A percentile compares a stretch with the other conserved stretches of the same genome.
These are phyloP conservation scores for Crenichthys baileyi DNA, from an alignment of 2,797 vertebrate species.

Conservation along the genomic window DNA sequence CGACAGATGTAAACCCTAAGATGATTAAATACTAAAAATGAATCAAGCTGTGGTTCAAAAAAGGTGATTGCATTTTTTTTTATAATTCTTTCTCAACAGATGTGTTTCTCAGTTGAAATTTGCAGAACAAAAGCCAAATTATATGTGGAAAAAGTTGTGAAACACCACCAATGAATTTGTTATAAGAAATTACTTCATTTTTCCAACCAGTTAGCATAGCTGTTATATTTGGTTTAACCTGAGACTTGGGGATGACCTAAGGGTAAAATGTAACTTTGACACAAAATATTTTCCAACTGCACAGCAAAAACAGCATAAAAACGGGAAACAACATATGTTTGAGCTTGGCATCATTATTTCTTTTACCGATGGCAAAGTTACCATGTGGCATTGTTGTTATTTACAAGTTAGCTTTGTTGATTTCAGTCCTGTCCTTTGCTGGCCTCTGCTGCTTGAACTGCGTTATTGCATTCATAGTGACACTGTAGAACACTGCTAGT, in stretches of 20 bases:
- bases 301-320: no score
- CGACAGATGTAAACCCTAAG: not conserved
- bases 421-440: slow-evolving; percentile 40
- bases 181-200: no score
- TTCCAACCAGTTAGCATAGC: no score
- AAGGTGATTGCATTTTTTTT: not conserved
- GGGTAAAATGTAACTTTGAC: not conserved
- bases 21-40: not conserved
- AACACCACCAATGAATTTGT: not conserved
- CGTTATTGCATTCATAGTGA: not conserved
- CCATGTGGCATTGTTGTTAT: not conserved
- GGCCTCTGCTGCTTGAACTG: slow-evolving; percentile 47
- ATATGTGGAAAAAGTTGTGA: not conserved
- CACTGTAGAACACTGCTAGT: no score
- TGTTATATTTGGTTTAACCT: no score
- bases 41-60: not conserved
- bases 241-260: not conserved
- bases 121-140: not conserved
- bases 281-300: not conserved
- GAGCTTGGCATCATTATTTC: not conserved
- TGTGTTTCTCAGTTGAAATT: not conserved
- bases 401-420: not conserved
- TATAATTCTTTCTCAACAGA: not conserved
- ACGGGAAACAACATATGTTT: no score
- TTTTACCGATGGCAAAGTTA: not conserved